Evolutionary conservation across 2,888 invertebrate genomes (phyloP), one percentile per base, ranked within the genome.

Genomic region (Mesopsocus fuscifrons): DNA sequence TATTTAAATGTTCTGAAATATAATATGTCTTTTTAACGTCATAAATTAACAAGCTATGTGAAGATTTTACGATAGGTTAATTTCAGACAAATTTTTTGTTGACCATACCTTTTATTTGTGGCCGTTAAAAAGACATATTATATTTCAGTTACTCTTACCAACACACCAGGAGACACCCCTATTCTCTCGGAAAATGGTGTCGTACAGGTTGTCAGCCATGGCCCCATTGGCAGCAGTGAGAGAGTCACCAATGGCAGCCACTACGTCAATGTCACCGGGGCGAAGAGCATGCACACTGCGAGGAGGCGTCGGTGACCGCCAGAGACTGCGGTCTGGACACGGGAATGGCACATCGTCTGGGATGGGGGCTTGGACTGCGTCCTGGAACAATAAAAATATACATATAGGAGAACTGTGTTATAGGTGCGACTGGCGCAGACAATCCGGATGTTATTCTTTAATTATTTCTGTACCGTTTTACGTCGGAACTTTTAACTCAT

Each of bases 201-300:
- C 63, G 1, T 63, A 34, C 1, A 68, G 30, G 26, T 52, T 60
- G 1, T 56, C 56, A 0, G 70, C 68, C 17, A 66, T 60, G 16
- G 66, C 59, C 3, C 71, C 74, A 48, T 63, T 63, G 15, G 69
- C 73, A 1, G 70, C 71, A 0, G 71, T 69, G 34, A 74, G 50
- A 0, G 72, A 72, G 53, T 75, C 74, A 1, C 74, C 74, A 54
- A 74, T 57, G 1, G 67, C 68, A 0, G 58, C 74, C 11, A 74
- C 59, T 2, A 74, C 58, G 49, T 72, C 71, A 23, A 74, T 67
- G 53, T 74, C 74, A 5, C 73, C 73, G 0, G 74, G 74, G 38
- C 68, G 59, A 42, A 75, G 50, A 33, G 60, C 55, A 57, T 74
- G 68, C 3, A 74, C 70, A 13, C 64, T 67, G 1, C 49, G 58